A percentile compares a stretch with the other conserved stretches of the same genome.
Evolutionary conservation across 92 coral and sea anemone species (phyloP).

Genomic region (Siderastrea siderea): DNA sequence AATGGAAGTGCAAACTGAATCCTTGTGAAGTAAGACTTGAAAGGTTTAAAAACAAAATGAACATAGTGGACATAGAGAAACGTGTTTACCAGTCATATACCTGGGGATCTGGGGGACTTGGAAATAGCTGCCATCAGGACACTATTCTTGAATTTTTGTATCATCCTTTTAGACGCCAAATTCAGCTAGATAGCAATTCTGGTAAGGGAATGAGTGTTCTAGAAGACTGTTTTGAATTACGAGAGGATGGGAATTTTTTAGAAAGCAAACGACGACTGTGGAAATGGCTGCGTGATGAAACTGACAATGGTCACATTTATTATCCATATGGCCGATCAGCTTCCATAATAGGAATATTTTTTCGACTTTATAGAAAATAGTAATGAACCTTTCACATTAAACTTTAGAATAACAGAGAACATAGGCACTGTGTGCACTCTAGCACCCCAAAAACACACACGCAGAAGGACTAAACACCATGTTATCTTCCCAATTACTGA

Average conservation of each 20-base stretch:
- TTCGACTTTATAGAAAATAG: background rate
- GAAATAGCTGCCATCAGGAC: conserved; percentile 73
- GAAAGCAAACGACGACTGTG: conserved; percentile 61
- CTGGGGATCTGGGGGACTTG: conserved; percentile 45
- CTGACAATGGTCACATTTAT: conserved; percentile 47
- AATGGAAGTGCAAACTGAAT: conserved; percentile 60
- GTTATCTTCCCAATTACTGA: conserved; percentile 37
- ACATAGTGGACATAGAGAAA: background rate
- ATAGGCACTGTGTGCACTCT: conserved; percentile 12
- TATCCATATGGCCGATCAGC: conserved; percentile 54
- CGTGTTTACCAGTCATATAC: conserved; percentile 34
- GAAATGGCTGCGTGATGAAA: conserved; percentile 66
- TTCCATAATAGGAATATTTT: background rate
- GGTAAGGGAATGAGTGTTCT: background rate
- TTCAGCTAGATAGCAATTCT: background rate
- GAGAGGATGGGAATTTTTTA: conserved; percentile 39
- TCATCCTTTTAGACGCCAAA: conserved; percentile 53
- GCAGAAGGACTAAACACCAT: background rate
- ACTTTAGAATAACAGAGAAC: background rate
- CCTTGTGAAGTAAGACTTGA: conserved; percentile 47
- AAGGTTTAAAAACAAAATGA: conserved; percentile 11
- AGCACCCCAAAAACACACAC: background rate
- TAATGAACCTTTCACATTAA: background rate
- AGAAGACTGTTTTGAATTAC: conserved; percentile 21
- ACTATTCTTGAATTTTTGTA: conserved; percentile 60